Conservation (phyloP, 2,888 invertebrate genomes). For the Rhabditoides inermis region DNA sequence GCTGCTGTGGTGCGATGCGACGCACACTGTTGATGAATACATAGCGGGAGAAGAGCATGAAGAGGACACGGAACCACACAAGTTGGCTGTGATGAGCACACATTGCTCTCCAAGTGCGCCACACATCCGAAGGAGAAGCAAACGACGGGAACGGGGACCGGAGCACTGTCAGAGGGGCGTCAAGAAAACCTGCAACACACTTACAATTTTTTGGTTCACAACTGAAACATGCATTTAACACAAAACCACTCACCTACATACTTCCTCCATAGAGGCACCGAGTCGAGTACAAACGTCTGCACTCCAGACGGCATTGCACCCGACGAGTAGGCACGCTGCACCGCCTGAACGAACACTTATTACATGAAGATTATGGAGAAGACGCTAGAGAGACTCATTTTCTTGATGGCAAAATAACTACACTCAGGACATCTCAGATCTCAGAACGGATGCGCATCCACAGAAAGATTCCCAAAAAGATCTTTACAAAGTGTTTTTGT, state of each 20-base stretch:
- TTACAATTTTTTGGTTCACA: neutral
- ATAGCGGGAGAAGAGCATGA: constrained; percentile 59
- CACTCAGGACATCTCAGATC: too few species aligned
- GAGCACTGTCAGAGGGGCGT: constrained; percentile 49
- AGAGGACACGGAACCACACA: constrained; percentile 85
- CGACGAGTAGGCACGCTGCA: constrained; percentile 32
- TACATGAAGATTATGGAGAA: too few species aligned
- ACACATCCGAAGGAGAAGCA: constrained; percentile 34
- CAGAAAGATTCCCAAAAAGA: too few species aligned
- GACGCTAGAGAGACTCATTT: too few species aligned
- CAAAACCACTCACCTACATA: too few species aligned
- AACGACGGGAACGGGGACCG: constrained; percentile 43
- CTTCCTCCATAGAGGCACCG: constrained; percentile 53
- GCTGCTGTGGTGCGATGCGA: constrained; percentile 14
- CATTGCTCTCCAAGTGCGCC: constrained; percentile 39
- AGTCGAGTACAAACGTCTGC: constrained; percentile 47
- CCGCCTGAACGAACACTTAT: too few species aligned
- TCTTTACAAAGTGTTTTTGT: too few species aligned
- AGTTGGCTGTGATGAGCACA: constrained; percentile 70
- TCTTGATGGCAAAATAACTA: too few species aligned
- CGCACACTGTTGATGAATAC: constrained; percentile 21
- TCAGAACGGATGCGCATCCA: too few species aligned
- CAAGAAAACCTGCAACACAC: constrained; percentile 40
- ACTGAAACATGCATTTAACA: too few species aligned
- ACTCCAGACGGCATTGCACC: constrained; percentile 33